Percentiles rank a stretch among this genome's conserved stretches.
Conservation (phyloP, 2,888 invertebrate species). For the Pseudococcus longispinus region DNA sequence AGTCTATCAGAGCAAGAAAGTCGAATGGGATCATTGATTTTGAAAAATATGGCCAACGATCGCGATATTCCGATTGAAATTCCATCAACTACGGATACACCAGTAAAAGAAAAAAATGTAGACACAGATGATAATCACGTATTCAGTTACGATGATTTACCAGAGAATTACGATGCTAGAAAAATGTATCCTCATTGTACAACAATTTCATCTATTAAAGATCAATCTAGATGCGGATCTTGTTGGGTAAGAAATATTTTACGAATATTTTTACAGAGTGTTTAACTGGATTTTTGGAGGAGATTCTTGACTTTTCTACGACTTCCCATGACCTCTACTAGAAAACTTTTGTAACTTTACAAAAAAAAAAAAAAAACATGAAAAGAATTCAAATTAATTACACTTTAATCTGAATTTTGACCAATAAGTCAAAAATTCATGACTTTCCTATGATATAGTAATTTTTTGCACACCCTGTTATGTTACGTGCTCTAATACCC, state of each 20-base stretch:
- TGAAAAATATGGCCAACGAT: slow-evolving; percentile 62
- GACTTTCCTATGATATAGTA: no score
- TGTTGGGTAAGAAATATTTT: slow-evolving; percentile 69
- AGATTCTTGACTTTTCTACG: no score
- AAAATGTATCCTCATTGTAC: slow-evolving; percentile 84
- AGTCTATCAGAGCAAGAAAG: background rate
- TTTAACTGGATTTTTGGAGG: no score
- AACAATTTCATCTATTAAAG: slow-evolving; percentile 80
- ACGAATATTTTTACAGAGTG: no score
- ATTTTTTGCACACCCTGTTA: no score
- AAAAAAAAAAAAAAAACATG: no score
- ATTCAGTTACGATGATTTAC: background rate
- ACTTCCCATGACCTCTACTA: no score
- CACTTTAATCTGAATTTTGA: no score
- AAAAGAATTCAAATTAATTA: no score
- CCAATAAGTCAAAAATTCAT: no score
- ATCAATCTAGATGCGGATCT: slow-evolving; percentile 91
- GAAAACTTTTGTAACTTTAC: no score
- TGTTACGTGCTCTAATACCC: background rate
- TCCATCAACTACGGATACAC: background rate
- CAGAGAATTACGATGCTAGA: slow-evolving; percentile 74
- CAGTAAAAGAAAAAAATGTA: background rate
- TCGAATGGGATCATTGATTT: background rate
- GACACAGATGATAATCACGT: slow-evolving; percentile 60
- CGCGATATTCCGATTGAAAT: slow-evolving; percentile 59